Base-by-base conservation (phyloP, 2,113 vertebrate species). In the Danio rerio region DNA sequence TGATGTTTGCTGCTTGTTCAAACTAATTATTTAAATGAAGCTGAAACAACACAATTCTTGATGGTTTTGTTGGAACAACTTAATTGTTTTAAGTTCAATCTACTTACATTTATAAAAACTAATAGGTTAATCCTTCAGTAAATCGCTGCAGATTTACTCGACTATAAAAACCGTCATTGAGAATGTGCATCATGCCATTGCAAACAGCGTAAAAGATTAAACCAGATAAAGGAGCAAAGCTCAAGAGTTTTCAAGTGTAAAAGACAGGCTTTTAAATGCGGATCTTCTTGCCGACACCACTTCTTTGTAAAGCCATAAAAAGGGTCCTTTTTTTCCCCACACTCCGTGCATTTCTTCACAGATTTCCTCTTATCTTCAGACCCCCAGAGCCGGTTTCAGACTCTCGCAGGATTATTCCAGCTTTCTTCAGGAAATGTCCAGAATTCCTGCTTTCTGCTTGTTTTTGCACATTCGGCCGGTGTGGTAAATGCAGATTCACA, bases 401-500 rank as follows among this genome's bases (percentile, higher is more conserved):
- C 5, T 47, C 56, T 63, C 8, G 18, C 69, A 52, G 74, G 45
- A 77, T 61, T 31, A 21, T 61, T 13, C 40, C 73, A 13, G 55
- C 56, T 47, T 11, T 71, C 49, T 3, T 71, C 20, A 15, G 49
- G 69, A 9, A 52, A 52, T 9, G 18, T 71, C 11, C 16, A 11
- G 11, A 18, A 68, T 47, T 68, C 16, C 65, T 68, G 68, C 47
- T 50, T 49, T 2, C n/a, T n/a, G n/a, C n/a, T 5, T 15, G 13
- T n/a, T 73, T 73, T 16, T 47, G 43, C 66, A 12, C n/a, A 47
- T 7, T 12, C 1, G 10, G 9, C 43, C n/a, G n/a, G 5, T n/a
- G 9, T 18, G 65, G 65, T 68, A 11, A 68, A 68, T 18, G 16
- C 1, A 0, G n/a, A 20, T 12, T 93, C 92, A 93, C 91, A 93